Conservation (phyloP, 1,140 invertebrate genomes). For the Hormaphis cornu region DNA sequence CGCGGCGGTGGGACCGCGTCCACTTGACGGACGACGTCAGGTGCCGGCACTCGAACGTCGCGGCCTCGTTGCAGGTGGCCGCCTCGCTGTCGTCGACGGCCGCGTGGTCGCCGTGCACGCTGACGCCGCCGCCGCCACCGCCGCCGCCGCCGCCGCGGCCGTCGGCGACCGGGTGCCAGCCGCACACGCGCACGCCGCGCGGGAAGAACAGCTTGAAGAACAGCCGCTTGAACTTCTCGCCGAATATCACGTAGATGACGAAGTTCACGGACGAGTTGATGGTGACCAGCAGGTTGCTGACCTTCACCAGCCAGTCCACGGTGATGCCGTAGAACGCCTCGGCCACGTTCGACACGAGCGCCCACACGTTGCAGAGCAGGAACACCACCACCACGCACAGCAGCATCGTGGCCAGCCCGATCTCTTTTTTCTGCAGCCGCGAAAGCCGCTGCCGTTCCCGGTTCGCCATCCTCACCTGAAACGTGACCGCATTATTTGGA, state of each 20-base stretch:
- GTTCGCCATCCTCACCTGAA: constrained; percentile 71
- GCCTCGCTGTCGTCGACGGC: constrained; percentile 3
- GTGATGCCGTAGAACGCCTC: constrained; percentile 63
- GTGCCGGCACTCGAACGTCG: neutral
- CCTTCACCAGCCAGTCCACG: constrained; percentile 68
- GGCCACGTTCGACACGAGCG: constrained; percentile 77
- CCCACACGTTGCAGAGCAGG: constrained; percentile 85
- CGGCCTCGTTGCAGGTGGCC: neutral
- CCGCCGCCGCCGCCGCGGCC: constrained; percentile 46
- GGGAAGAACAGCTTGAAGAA: constrained; percentile 80
- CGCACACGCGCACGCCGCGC: constrained; percentile 47
- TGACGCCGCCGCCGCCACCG: constrained; percentile 46
- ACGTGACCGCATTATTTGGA: constrained; percentile 37
- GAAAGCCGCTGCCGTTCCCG: constrained; percentile 69
- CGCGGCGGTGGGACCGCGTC: neutral
- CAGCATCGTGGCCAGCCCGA: constrained; percentile 85
- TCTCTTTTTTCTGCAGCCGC: constrained; percentile 70
- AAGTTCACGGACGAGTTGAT: constrained; percentile 96
- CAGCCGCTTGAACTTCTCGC: constrained; percentile 86
- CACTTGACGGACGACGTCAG: neutral
- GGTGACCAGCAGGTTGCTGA: constrained; percentile 85
- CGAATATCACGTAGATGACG: constrained; percentile 93
- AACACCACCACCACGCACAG: constrained; percentile 89
- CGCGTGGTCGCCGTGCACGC: neutral
- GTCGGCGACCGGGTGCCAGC: constrained; percentile 45